Conservation (phyloP, 2,888 invertebrate species). For the Drosophila anomelani region DNA sequence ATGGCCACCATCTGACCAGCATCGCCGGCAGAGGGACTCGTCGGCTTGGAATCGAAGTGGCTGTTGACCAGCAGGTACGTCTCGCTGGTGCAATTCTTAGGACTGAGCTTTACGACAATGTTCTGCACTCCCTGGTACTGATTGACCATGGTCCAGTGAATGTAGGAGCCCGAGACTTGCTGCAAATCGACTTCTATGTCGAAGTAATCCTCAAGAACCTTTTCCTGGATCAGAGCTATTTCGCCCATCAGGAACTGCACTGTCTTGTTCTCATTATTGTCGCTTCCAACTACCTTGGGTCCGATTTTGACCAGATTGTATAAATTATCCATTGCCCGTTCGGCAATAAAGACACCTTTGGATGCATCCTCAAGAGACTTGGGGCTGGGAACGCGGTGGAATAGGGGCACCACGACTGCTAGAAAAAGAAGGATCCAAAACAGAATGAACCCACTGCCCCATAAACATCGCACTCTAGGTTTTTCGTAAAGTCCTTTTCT, state of each 20-base stretch:
- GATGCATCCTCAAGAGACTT: slow-evolving; percentile 48
- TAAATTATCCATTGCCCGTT: slow-evolving; percentile 62
- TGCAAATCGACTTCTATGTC: slow-evolving; percentile 81
- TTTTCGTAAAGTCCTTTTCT: neutral
- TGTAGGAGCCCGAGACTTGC: slow-evolving; percentile 73
- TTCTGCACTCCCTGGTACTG: slow-evolving; percentile 82
- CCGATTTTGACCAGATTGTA: slow-evolving; percentile 59
- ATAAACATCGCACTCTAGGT: slow-evolving; percentile 55
- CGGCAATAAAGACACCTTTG: slow-evolving; percentile 58
- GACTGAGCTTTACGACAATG: slow-evolving; percentile 82
- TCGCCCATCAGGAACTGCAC: slow-evolving; percentile 84
- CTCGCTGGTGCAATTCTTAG: slow-evolving; percentile 70
- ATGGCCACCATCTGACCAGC: slow-evolving; percentile 87
- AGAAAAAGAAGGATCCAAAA: slow-evolving; percentile 76
- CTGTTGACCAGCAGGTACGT: slow-evolving; percentile 90
- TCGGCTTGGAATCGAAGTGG: slow-evolving; percentile 96
- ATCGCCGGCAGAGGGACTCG: slow-evolving; percentile 91
- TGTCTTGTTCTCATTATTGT: slow-evolving; percentile 88
- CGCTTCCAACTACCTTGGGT: slow-evolving; percentile 86
- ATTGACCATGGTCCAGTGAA: slow-evolving; percentile 61
- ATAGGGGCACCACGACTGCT: slow-evolving; percentile 66
- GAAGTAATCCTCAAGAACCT: slow-evolving; percentile 71
- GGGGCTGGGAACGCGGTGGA: slow-evolving; percentile 70
- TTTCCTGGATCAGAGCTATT: slow-evolving; percentile 65
- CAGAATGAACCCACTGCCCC: slow-evolving; percentile 67